phyloP scores from a whole-genome alignment of 2,888 invertebrate species.

The Hylaea fasciaria region DNA sequence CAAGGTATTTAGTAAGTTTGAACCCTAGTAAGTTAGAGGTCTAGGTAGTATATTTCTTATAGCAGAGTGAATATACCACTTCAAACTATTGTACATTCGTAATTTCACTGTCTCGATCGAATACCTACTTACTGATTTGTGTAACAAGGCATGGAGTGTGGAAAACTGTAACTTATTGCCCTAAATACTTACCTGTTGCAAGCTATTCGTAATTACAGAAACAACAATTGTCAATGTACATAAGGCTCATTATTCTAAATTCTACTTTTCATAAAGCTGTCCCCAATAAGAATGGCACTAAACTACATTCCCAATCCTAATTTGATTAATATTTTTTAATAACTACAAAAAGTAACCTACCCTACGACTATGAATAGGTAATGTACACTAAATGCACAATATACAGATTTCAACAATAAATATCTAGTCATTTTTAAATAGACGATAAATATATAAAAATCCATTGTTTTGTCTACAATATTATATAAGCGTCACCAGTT shows the following conservation, averaged over 20 bases:
- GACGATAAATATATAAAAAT: conserved; percentile 77
- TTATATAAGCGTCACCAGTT: conserved; percentile 79
- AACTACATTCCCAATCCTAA: conserved; percentile 56
- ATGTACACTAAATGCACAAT: conserved; percentile 76
- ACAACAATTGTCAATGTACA: conserved; percentile 51
- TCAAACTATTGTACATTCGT: too few species aligned
- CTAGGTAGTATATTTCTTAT: too few species aligned
- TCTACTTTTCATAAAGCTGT: conserved; percentile 88
- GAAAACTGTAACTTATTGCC: conserved; percentile 36
- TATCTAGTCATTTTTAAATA: conserved; percentile 59
- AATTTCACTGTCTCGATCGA: background rate
- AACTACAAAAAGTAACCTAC: conserved; percentile 12
- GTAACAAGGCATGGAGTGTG: conserved; percentile 3
- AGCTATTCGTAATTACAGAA: conserved; percentile 54
- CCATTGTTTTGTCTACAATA: conserved; percentile 73
- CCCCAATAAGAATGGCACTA: conserved; percentile 82
- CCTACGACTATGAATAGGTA: conserved; percentile 56
- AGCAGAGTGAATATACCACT: too few species aligned
- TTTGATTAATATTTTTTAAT: conserved; percentile 47
- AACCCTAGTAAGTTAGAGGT: too few species aligned
- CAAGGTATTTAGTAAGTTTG: too few species aligned
- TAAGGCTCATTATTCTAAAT: conserved; percentile 70
- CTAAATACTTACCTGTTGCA: conserved; percentile 51
- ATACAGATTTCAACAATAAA: conserved; percentile 70
- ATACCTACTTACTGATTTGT: background rate